Percentiles rank a stretch among this genome's conserved stretches.
phyloP scores from a whole-genome alignment of 2,797 vertebrate species.

The Australoheros facetus region DNA sequence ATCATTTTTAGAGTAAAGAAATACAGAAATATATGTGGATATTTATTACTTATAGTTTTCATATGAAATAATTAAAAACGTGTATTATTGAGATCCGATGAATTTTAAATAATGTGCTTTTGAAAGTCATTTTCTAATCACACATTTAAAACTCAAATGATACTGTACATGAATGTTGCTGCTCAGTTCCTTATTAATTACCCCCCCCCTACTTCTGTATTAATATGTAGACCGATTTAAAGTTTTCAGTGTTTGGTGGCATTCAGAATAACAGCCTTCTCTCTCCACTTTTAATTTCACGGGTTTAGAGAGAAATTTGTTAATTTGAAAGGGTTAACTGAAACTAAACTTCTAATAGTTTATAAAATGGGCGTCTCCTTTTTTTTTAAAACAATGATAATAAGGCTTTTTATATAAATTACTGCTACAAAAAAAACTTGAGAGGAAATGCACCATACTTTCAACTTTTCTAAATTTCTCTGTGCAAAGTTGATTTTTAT shows the following conservation, averaged over 20 bases:
- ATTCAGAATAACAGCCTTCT: not conserved
- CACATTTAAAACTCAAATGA: not conserved
- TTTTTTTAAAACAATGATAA: not conserved
- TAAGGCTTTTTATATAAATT: slow-evolving; percentile 5
- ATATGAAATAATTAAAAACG: slow-evolving; percentile 8
- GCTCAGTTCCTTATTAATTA: not conserved
- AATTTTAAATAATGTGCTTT: not conserved
- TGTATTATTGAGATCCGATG: not conserved
- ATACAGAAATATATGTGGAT: not conserved
- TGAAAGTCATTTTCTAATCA: slow-evolving; percentile 10
- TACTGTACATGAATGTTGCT: not conserved
- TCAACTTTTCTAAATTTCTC: not conserved
- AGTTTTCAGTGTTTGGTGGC: not conserved
- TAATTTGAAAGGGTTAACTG: not conserved
- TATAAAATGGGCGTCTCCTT: slow-evolving; percentile 3
- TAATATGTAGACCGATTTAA: slow-evolving; percentile 8
- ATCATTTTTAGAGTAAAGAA: not conserved
- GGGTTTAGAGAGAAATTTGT: not conserved
- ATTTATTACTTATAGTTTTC: not conserved
- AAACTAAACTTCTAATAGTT: slow-evolving; percentile 2
- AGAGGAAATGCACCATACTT: not conserved
- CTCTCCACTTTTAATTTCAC: slow-evolving; percentile 9
- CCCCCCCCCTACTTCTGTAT: not conserved
- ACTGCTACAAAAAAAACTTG: not conserved
- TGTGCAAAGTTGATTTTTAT: slow-evolving; percentile 9